Conservation (phyloP, 2,113 vertebrate genomes). For the Trematocara nigrifrons region DNA sequence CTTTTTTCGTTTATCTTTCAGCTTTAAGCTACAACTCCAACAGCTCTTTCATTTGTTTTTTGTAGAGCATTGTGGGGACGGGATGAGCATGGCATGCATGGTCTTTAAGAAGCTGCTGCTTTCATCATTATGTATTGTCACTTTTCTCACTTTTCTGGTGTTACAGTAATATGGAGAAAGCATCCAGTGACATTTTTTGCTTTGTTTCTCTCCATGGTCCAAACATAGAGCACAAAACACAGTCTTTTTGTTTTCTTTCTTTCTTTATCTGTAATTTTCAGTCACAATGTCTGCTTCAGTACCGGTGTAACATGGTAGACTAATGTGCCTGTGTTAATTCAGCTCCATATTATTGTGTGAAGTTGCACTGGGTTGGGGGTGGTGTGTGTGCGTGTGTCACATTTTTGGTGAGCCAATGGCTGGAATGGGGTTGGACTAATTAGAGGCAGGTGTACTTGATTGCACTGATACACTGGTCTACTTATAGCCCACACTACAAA, state of each 20-base stretch:
- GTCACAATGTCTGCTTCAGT: background rate
- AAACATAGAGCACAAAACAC: background rate
- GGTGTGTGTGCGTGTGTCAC: too few species aligned
- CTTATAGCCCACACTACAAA: too few species aligned
- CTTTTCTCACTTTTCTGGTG: background rate
- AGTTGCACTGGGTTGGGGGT: too few species aligned
- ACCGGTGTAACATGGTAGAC: background rate
- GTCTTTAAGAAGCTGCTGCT: background rate
- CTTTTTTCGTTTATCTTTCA: background rate
- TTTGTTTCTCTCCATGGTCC: background rate
- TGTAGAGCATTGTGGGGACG: background rate
- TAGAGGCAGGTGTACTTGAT: too few species aligned
- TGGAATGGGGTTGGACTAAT: too few species aligned
- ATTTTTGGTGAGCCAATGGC: too few species aligned
- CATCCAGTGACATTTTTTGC: background rate
- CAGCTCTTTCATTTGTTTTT: background rate
- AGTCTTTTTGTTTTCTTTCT: background rate
- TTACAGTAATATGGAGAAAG: background rate
- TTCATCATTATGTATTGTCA: background rate
- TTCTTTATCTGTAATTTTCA: background rate
- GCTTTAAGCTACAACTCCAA: background rate
- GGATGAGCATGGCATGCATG: background rate
- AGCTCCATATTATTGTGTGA: too few species aligned
- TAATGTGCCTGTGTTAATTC: too few species aligned
- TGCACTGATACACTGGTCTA: too few species aligned